Conservation (phyloP, 2,888 invertebrate species). For the Agriotes lineatus region DNA sequence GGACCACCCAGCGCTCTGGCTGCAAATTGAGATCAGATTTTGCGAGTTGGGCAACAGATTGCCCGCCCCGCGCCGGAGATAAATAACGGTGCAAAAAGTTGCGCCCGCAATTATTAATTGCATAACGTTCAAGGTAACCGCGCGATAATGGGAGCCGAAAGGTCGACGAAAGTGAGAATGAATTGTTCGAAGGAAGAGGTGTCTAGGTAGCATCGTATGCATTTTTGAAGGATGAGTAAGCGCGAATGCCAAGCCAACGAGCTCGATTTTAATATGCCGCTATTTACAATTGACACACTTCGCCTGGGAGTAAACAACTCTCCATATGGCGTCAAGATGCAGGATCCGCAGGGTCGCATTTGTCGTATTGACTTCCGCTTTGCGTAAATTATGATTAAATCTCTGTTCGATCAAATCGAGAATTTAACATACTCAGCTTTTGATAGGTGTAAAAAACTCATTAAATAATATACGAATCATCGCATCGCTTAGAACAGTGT, state of each 20-base stretch:
- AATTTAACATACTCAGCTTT: no score
- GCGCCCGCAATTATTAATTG: constrained; percentile 8
- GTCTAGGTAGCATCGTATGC: constrained; percentile 18
- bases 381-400: no score
- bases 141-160: constrained; percentile 2
- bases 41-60: neutral
- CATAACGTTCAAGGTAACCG: constrained; percentile 12
- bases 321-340: neutral
- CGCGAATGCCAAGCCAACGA: neutral
- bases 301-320: no score
- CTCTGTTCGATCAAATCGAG: no score
- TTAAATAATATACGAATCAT: no score
- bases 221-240: constrained; percentile 12
- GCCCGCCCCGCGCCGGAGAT: neutral
- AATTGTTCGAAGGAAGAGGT: constrained; percentile 20
- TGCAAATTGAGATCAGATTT: neutral
- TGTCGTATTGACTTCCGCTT: no score
- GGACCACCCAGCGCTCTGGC: neutral
- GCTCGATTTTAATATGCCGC: neutral
- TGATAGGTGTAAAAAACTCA: no score
- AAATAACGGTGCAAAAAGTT: constrained; percentile 6
- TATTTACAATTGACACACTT: neutral
- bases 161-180: constrained; percentile 30
- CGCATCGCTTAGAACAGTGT: no score
- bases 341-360: no score